Evolutionary conservation across 2,113 vertebrate species (phyloP), one percentile per base, ranked within the genome.

Genomic region (Odontesthes bonariensis): DNA sequence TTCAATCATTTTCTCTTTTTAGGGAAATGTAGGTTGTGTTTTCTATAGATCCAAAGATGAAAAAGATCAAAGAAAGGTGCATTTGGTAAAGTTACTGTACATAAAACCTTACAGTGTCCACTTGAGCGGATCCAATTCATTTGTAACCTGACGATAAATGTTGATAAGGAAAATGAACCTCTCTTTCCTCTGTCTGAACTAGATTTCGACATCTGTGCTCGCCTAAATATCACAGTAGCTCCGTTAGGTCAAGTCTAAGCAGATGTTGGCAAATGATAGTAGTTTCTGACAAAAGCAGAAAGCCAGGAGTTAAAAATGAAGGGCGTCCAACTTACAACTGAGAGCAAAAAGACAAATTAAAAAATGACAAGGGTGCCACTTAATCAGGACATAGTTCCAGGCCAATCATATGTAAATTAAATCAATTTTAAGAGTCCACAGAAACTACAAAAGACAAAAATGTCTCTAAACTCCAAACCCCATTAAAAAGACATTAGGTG

Each of bases 401-500:
- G 82, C 77, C 81, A 67, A 82, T 81, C 84, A 70, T 75, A 73
- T 65, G 73, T 11, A 74, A 85, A 86, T 56, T 53, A 64, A 73
- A 83, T 72, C 71, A 65, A 83, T 16, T 70, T 73, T 58, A 84
- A 64, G 76, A 76, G 77, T 86, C 79, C 72, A 62, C 69, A 23
- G 86, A 51, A 74, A 81, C 74, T 79, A 83, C 74, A 84, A 78
- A 88, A 77, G 83, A 73, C 60, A 72, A 81, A 73, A 75, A 85
- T 84, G 70, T 79, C 81, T 87, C 83, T 67, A 83, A 81, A 86
- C 75, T 88, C 83, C 75, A 83, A 83, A 88, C 52, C 71, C 86
- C 79, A 90, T 90, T 90, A 88, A 90, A 88, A 86, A 90, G 79
- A 88, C 86, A 88, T 90, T 83, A 87, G 83, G 70, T 20, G 75